Percentiles rank a stretch among this genome's conserved stretches.
Evolutionary conservation across 1,140 invertebrate species (phyloP).

Genomic region (Temnothorax longispinosus): DNA sequence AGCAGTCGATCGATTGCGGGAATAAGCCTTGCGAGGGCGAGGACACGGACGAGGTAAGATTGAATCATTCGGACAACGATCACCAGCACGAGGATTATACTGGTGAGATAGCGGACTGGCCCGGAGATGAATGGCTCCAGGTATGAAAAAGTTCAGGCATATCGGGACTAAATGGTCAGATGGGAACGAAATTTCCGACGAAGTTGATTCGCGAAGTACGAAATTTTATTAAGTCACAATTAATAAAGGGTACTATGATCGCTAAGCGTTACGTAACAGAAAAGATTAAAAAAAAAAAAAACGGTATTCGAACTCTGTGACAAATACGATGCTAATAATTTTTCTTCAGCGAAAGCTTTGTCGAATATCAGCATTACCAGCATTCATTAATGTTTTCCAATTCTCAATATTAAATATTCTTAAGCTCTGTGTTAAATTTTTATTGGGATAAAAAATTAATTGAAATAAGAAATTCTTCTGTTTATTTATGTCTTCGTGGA

Average conservation of each 20-base stretch:
- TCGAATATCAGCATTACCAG: neutral
- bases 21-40: conserved; percentile 75
- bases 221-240: neutral
- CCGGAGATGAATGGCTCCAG: conserved; percentile 79
- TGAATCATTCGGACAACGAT: conserved; percentile 19
- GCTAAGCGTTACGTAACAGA: neutral
- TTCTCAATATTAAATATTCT: neutral
- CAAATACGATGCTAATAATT: neutral
- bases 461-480: neutral
- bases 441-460: neutral
- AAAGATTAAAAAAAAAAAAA: neutral
- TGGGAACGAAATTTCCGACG: conserved; percentile 1
- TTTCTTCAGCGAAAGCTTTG: neutral
- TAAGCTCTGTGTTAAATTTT: neutral
- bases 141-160: conserved; percentile 69
- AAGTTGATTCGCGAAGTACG: neutral
- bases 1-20: conserved; percentile 78
- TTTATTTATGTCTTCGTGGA: neutral
- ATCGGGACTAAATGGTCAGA: neutral
- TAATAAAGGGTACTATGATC: neutral
- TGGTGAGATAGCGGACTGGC: conserved; percentile 44
- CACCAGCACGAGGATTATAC: conserved; percentile 63
- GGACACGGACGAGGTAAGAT: conserved; percentile 77
- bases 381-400: neutral
- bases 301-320: neutral